Conservation (phyloP, 2,888 invertebrate species). For the Lasius platythorax region DNA sequence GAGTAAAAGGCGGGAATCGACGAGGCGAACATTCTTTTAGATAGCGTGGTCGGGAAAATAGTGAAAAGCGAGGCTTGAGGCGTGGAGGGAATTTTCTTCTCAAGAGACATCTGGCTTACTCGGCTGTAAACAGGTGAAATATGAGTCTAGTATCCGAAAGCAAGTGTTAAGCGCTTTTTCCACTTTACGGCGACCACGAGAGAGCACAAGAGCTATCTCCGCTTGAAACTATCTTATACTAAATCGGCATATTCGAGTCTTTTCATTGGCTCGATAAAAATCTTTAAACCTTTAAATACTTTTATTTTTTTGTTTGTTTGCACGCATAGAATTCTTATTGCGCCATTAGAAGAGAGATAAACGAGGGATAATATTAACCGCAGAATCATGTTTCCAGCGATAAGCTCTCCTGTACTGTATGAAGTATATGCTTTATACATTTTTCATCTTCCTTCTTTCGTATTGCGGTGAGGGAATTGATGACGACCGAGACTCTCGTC, state of each 20-base stretch:
- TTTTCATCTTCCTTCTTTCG: constrained; percentile 6
- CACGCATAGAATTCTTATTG: neutral
- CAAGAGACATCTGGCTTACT: constrained; percentile 37
- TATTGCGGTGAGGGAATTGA: constrained; percentile 1
- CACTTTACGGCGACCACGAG: neutral
- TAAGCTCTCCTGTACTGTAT: neutral
- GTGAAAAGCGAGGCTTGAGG: neutral
- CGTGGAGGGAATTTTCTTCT: constrained; percentile 42
- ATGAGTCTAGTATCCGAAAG: constrained; percentile 26
- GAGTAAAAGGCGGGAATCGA: constrained; percentile 8
- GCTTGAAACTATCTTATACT: neutral
- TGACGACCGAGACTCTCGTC: neutral
- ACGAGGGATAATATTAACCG: neutral
- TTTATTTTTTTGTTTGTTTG: neutral
- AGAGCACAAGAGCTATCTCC: neutral
- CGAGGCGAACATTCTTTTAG: neutral
- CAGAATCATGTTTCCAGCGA: neutral
- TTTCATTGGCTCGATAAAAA: neutral
- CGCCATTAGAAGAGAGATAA: neutral
- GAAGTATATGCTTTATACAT: neutral
- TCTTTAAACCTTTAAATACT: neutral
- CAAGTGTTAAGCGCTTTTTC: constrained; percentile 48
- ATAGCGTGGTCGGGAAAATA: constrained; percentile 29
- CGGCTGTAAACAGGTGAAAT: constrained; percentile 54
- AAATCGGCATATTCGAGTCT: neutral